Conservation (phyloP, 2,797 vertebrate species). For the Enteromius fasciolatus region DNA sequence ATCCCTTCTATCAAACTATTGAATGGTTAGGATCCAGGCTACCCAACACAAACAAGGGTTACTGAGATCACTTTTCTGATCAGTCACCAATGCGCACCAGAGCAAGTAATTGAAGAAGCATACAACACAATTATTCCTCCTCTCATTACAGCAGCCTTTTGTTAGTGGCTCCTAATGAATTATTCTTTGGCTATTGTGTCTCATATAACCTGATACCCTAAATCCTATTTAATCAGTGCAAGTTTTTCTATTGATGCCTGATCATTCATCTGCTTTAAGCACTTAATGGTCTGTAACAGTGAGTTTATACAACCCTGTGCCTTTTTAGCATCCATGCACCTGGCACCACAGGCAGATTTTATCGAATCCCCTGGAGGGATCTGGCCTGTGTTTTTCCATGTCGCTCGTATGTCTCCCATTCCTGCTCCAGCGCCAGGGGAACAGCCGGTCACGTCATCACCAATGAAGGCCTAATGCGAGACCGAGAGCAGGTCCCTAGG, state of each 20-base stretch:
- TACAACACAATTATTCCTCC: constrained; percentile 11
- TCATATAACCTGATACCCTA: not conserved
- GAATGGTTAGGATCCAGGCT: not conserved
- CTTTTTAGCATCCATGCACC: constrained; percentile 29
- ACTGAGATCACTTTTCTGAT: constrained; percentile 12
- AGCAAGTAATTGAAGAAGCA: constrained; percentile 9
- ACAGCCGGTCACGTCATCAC: constrained; percentile 9
- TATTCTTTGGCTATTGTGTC: not conserved
- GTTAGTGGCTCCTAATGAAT: not conserved
- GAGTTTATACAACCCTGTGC: constrained; percentile 11
- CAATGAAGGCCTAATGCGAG: constrained; percentile 38
- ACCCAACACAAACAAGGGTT: not conserved
- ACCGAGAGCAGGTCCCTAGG: constrained; percentile 36
- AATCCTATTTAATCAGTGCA: constrained; percentile 13
- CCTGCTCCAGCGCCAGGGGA: constrained; percentile 10
- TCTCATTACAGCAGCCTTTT: constrained; percentile 2
- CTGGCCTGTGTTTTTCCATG: constrained; percentile 41
- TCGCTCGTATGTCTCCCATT: constrained; percentile 16
- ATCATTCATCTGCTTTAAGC: constrained; percentile 30
- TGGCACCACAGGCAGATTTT: constrained; percentile 29
- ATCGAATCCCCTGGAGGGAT: constrained; percentile 28
- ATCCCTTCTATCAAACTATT: not conserved
- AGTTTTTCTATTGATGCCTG: constrained; percentile 30
- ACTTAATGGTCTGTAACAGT: constrained; percentile 29
- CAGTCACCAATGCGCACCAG: not conserved